Evolutionary conservation across 1,140 invertebrate species (phyloP), one percentile per base, ranked within the genome.

Genomic region (Amyelois transitella): DNA sequence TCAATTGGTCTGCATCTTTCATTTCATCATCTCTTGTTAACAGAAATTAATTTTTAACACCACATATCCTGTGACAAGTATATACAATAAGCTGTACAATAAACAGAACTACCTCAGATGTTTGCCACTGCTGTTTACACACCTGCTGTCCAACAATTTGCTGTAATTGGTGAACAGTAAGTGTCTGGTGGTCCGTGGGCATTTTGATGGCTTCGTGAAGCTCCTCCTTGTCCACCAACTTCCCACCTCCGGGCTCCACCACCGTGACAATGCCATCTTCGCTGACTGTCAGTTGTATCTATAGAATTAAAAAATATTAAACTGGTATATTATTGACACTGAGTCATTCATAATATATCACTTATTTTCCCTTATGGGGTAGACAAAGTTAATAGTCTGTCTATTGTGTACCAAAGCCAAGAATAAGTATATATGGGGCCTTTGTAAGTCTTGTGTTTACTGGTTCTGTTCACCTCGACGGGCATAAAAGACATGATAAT

Each of bases 241-340:
- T 88, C 5, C 78, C 74, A 0, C 77, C 79, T 0, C 77, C 83
- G 0, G 86, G 88, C 51, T 89, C 86, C 52, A 89, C 87, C n/a
- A 89, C 87, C 0, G 86, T 88, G 14, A 89, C 83, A 14, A 89
- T 84, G n/a, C 87, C 88, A 65, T 89, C 88, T 66, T 89, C 88
- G 51, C 83, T 88, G 2, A 89, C 88, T 2, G 88, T 89, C 53
- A 89, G 72, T 65, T 89, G 85, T 18, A 89, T 88, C 87, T 89
- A 51, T 54, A 62, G 48, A 18, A 24, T 48, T 21, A 20, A 28
- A 32, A 47, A 2, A 20, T 14, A n/a, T 6, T n/a, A 38, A 48
- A 19, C 7, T 25, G n/a, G n/a, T n/a, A n/a, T n/a, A n/a, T n/a
- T n/a, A n/a, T n/a, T n/a, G n/a, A n/a, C n/a, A n/a, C n/a, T n/a